phyloP scores from a whole-genome alignment of 2,888 invertebrate genomes.

The Xestoiulus laeticollis region DNA sequence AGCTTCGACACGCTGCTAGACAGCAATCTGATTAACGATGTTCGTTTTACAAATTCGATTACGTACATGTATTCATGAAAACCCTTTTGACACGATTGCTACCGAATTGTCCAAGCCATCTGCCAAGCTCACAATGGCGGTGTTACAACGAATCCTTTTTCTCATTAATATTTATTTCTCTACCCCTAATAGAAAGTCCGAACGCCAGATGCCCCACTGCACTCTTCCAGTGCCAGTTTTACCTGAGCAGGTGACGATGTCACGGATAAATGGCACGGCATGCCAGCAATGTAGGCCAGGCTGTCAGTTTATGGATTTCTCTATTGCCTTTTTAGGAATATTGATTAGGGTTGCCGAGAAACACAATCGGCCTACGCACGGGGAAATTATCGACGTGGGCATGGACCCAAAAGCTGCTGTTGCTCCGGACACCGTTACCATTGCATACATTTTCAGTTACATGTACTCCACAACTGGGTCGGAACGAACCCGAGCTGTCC shows the following conservation, averaged over 20 bases:
- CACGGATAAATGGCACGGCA: slow-evolving; percentile 16
- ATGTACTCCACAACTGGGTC: not conserved
- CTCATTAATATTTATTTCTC: not conserved
- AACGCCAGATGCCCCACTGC: not conserved
- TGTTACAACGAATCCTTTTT: not conserved
- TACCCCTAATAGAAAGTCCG: not conserved
- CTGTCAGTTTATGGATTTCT: not conserved
- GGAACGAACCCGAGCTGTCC: not conserved
- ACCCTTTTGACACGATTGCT: not conserved
- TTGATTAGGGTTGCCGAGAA: slow-evolving; percentile 10
- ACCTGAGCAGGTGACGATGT: not conserved
- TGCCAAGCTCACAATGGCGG: not conserved
- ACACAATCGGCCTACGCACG: slow-evolving; percentile 34
- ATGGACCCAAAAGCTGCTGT: slow-evolving; percentile 21
- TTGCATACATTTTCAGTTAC: not conserved
- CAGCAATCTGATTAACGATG: not conserved
- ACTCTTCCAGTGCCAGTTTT: not conserved
- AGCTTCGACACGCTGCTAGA: not conserved
- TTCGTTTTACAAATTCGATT: not conserved
- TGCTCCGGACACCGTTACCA: slow-evolving; percentile 21
- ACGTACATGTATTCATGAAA: not conserved
- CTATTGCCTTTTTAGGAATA: slow-evolving; percentile 4
- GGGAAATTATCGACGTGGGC: not conserved
- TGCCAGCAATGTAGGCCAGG: not conserved
- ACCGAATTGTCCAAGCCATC: not conserved